Base-by-base conservation (phyloP, 2,888 invertebrate species). In the Agapetus fuscipes region DNA sequence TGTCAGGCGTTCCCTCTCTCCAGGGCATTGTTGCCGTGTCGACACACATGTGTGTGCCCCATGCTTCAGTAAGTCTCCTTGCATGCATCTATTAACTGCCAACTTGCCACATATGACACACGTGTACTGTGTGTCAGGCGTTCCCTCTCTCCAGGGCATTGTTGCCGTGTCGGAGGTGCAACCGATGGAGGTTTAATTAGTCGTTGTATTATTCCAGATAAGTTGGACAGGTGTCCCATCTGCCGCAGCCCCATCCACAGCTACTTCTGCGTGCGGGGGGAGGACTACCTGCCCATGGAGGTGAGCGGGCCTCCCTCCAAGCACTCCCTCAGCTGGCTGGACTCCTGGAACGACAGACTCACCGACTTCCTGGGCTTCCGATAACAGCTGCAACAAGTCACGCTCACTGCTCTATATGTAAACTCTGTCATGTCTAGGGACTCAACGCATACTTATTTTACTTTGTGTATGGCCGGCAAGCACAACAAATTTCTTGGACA, bases 41-140 rank as follows among this genome's bases (percentile, higher is more conserved):
- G 85, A 12, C 89, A 90, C 62, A 86, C 88, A 3, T 89, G 89
- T 53, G 78, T 88, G 25, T 90, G 90, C 59, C 79, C 80, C 78
- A 30, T 90, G 89, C 56, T 80, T 88, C 55, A 76, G 71, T 70
- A 45, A 66, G 68, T 67, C n/a, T n/a, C n/a, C n/a, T n/a, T n/a
- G n/a, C n/a, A n/a, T n/a, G n/a, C n/a, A n/a, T n/a, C n/a, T n/a
- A n/a, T n/a, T n/a, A n/a, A n/a, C n/a, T n/a, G n/a, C n/a, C n/a
- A n/a, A n/a, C n/a, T n/a, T n/a, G n/a, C n/a, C n/a, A n/a, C n/a
- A n/a, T n/a, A n/a, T n/a, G n/a, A n/a, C n/a, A n/a, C n/a, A n/a
- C n/a, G 3, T 89, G 89, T 64, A 83, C 87, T 46, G 88, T 89
- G 51, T 90, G 90, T 64, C 84, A 87, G 53, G 76, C 76, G 52